Evolutionary conservation across 2,888 invertebrate genomes (phyloP).

Genomic region (Aleiodes testaceus): DNA sequence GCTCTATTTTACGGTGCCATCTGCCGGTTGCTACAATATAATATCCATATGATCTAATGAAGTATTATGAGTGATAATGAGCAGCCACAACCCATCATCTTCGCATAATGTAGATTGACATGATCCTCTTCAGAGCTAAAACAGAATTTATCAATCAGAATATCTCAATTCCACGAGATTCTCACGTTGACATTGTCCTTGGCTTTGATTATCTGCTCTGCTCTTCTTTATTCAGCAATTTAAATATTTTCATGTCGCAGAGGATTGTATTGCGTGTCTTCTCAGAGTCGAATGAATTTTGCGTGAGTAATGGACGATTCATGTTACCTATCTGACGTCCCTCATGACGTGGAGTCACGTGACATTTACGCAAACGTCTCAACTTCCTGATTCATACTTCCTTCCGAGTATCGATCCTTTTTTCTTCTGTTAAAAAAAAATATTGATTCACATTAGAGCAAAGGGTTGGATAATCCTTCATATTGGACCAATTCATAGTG

Average conservation of each 20-base stretch:
- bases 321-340: slow-evolving; percentile 23
- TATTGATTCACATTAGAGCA: slow-evolving; percentile 8
- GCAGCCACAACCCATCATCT: neutral
- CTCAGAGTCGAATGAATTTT: slow-evolving; percentile 1
- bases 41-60: slow-evolving; percentile 8
- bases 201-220: neutral
- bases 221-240: neutral
- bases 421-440: slow-evolving; percentile 1
- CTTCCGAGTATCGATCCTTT: slow-evolving; percentile 36
- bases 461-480: no score
- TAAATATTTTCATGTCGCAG: neutral
- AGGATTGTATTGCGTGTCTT: neutral
- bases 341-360: slow-evolving; percentile 45
- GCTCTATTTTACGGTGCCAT: slow-evolving; percentile 66
- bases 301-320: slow-evolving; percentile 35
- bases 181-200: no score
- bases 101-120: no score
- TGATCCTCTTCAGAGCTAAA: no score
- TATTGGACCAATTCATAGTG: neutral
- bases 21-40: slow-evolving; percentile 57
- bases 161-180: no score
- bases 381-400: slow-evolving; percentile 48
- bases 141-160: no score
- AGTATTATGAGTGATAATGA: neutral
- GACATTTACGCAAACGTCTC: slow-evolving; percentile 44